Evolutionary conservation across 2,888 invertebrate species (phyloP), one percentile per base, ranked within the genome.

Genomic region (Brachynemurus nebulosus): DNA sequence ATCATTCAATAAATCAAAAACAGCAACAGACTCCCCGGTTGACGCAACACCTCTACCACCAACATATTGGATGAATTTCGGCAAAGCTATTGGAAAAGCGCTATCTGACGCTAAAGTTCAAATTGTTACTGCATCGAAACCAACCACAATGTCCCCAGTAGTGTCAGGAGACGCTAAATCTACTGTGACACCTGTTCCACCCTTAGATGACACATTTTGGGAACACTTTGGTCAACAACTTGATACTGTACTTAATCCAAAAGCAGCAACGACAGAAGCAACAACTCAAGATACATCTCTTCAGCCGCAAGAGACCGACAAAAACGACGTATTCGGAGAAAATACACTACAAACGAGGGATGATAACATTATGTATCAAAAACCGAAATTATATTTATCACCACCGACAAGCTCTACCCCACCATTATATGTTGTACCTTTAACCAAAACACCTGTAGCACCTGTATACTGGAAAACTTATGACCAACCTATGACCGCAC

Each of bases 381-480:
- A 20, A 11, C 3, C 12, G 20, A 18, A 20, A 37, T 37, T 18
- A 37, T 37, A 37, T 37, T 37, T 20, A 9, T 7, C n/a, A 9
- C n/a, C 20, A 17, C 12, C 37, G 20, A 37, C 37, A 20, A 12
- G 20, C 18, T 3, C 18, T 16, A 9, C 5, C 19, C n/a, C 20
- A 37, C 6, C 20, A 17, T 19, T 16, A 2, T 12, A 11, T 37
- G 19, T 37, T 4, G 2, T 19, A 7, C 19, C 18, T 33, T n/a
- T 33, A 8, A 37, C 37, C 19, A 37, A 16, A 6, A 20, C 18
- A 20, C 37, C 37, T n/a, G 37, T 12, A 20, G n/a, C 20, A n/a
- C n/a, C n/a, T n/a, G n/a, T n/a, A 37, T 37, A 20, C 20, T 37
- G 37, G 37, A 37, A 37, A 37, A 37, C 16, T 37, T 37, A 19